Evolutionary conservation across 2,797 vertebrate genomes (phyloP).

Genomic region (Avahi laniger): DNA sequence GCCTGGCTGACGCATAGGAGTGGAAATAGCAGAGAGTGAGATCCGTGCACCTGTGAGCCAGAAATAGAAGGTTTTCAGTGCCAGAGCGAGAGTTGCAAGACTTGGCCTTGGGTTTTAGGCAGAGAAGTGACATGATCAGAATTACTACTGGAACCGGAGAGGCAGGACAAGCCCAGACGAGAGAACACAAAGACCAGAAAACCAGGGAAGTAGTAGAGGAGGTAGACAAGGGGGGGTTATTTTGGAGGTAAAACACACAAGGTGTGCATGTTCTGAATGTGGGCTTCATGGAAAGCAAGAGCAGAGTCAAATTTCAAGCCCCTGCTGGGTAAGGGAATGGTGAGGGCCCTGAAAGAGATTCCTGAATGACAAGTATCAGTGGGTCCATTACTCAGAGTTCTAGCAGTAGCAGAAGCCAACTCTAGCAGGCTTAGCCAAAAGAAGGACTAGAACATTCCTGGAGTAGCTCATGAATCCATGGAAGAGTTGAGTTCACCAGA

Average conservation of each 20-base stretch:
- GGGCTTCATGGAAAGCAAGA: neutral
- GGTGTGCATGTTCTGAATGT: neutral
- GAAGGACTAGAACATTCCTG: neutral
- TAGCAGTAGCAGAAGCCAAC: neutral
- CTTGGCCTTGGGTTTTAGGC: neutral
- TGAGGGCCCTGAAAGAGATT: neutral
- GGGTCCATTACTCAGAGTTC: neutral
- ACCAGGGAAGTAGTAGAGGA: neutral
- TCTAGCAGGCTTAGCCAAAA: neutral
- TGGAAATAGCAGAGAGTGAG: neutral
- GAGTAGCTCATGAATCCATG: neutral
- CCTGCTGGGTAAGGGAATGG: neutral
- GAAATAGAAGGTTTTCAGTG: neutral
- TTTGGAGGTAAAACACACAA: neutral
- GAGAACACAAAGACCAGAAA: neutral
- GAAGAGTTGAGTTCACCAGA: neutral
- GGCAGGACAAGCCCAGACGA: neutral
- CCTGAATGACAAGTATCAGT: neutral
- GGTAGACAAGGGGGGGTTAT: neutral
- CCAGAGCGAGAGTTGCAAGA: neutral
- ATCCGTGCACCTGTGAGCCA: neutral
- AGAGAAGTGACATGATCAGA: neutral
- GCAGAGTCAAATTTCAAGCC: neutral
- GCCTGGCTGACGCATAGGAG: neutral
- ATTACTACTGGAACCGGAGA: neutral